phyloP scores from a whole-genome alignment of 2,888 invertebrate species.

The Adelphocoris suturalis region DNA sequence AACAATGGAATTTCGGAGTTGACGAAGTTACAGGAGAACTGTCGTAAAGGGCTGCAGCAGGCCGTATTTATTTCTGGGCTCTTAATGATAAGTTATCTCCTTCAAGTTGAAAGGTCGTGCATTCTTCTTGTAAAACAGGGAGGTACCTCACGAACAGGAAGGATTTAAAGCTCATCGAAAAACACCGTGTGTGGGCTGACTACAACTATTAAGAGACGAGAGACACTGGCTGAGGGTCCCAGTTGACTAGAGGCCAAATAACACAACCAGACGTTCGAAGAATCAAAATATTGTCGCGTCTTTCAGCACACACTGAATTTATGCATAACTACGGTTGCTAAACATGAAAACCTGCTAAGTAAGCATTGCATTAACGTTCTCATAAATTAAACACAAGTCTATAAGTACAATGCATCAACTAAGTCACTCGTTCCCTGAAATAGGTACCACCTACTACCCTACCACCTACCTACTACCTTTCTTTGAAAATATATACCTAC shows the following conservation, averaged over 20 bases:
- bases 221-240: neutral
- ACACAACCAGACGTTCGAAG: neutral
- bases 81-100: conserved; percentile 51
- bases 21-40: too few species aligned
- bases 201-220: conserved; percentile 14
- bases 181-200: conserved; percentile 33
- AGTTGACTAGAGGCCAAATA: neutral
- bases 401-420: too few species aligned
- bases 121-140: conserved; percentile 46
- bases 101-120: conserved; percentile 48
- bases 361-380: too few species aligned
- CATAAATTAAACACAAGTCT: too few species aligned
- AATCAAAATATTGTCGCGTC: neutral
- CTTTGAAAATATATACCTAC: too few species aligned
- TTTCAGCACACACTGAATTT: too few species aligned
- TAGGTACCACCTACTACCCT: too few species aligned
- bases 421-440: too few species aligned
- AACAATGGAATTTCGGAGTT: too few species aligned
- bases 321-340: too few species aligned
- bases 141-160: neutral
- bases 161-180: conserved; percentile 26
- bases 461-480: too few species aligned
- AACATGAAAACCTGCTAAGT: too few species aligned
- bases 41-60: neutral
- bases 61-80: conserved; percentile 41